Conservation (phyloP, 2,113 vertebrate species). For the Shinisaurus crocodilurus region DNA sequence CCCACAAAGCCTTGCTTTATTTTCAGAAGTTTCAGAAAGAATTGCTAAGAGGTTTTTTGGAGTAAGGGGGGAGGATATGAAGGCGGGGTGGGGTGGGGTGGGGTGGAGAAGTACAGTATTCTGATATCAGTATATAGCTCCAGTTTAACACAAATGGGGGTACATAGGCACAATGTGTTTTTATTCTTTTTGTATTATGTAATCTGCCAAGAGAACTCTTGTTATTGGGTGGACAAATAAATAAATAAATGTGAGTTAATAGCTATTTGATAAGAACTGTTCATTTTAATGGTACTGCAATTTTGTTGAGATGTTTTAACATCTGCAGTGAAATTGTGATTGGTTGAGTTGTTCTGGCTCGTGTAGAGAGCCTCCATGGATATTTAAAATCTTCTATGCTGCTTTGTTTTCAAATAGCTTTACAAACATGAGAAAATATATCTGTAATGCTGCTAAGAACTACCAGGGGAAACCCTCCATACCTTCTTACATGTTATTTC, state of each 20-base stretch:
- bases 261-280: background rate
- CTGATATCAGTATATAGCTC: background rate
- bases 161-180: too few relatives aligned
- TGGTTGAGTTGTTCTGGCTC: background rate
- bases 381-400: background rate
- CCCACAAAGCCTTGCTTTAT: background rate
- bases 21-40: background rate
- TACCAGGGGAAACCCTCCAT: fast-evolving
- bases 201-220: too few relatives aligned
- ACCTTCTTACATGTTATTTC: constrained; percentile 14
- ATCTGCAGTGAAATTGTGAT: background rate
- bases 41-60: background rate
- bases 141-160: background rate
- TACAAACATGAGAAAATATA: fast-evolving
- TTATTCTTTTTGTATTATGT: too few relatives aligned
- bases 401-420: background rate
- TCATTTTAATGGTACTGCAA: background rate
- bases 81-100: background rate
- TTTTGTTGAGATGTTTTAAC: background rate
- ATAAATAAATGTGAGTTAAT: background rate
- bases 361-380: background rate
- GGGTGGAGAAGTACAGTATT: background rate
- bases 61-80: background rate
- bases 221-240: too few relatives aligned
- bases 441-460: background rate